Evolutionary conservation across 2,888 invertebrate genomes (phyloP), one percentile per base, ranked within the genome.

Genomic region (Phyto melanocephala): DNA sequence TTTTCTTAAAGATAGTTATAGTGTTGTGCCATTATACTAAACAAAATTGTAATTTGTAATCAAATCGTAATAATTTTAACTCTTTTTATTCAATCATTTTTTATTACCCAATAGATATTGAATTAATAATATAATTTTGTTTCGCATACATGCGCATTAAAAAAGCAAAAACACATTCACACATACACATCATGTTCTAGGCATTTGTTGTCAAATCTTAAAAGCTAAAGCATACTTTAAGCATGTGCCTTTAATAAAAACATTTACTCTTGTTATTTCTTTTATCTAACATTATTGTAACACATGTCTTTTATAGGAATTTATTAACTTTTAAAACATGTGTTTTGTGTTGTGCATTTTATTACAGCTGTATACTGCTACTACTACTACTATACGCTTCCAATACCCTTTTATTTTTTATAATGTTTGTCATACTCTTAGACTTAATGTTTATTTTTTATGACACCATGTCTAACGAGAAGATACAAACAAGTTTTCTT

Each of bases 381-480:
- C 6, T 28, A 28, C 6, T 28, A 28, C 3, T 5, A 28, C 3
- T 28, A 28, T 8, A 20, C 11, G n/a, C 42, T 15, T 0, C 10
- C 22, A 35, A 45, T n/a, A 28, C 24, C 37, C 1, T 35, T 40
- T 67, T 40, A 2, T 47, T 40, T 40, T 37, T 65, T 75, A 28
- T 24, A 63, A 54, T 52, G 47, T 62, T 72, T 62, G 1, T n/a
- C 42, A 42, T 33, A 54, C 8, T 40, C 22, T 60, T 35, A 45
- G 15, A 10, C n/a, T 33, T 22, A 11, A 47, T 37, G 1, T n/a
- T 20, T 50, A 8, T 15, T 62, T 45, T 15, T 54, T 45, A 37
- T 77, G 60, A n/a, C 77, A 62, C 50, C 74, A 37, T 50, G 24
- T 13, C n/a, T 35, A 28, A 17, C 24, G 0, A 24, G 54, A n/a